Evolutionary conservation across 64 coral and sea anemone genomes (phyloP).

Genomic region (Stylophora pistillata): DNA sequence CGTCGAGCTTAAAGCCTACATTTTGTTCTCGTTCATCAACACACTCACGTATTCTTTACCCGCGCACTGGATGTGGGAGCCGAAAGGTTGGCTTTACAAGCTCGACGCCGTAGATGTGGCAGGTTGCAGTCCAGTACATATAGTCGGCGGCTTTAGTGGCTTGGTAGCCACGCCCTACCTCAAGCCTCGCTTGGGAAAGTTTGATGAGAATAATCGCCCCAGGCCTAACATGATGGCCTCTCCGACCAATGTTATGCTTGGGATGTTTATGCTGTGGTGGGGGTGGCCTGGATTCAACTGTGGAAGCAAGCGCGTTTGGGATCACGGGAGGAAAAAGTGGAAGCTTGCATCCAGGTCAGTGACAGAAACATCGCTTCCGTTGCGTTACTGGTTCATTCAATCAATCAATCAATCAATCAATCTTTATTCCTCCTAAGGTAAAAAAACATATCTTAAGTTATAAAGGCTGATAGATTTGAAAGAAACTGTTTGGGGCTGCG

Average conservation of each 20-base stretch:
- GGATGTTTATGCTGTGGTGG: constrained; percentile 87
- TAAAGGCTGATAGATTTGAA: too few species aligned
- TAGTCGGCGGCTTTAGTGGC: constrained; percentile 55
- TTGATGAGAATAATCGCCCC: constrained; percentile 12
- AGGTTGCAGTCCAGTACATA: constrained; percentile 47
- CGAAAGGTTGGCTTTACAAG: constrained; percentile 30
- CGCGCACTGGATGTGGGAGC: constrained; percentile 52
- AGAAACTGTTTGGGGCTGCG: too few species aligned
- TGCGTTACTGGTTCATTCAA: too few species aligned
- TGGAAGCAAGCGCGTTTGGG: constrained; percentile 81
- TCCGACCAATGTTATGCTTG: constrained; percentile 74
- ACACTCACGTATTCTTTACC: constrained; percentile 40
- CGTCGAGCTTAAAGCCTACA: constrained; percentile 52
- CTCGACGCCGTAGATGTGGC: constrained; percentile 43
- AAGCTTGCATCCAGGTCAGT: constrained; percentile 38
- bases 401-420: too few species aligned
- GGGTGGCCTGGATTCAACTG: constrained; percentile 89
- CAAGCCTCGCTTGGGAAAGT: constrained; percentile 60
- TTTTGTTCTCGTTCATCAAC: constrained; percentile 46
- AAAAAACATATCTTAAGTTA: too few species aligned
- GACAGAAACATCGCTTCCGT: too few species aligned
- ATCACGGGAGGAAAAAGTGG: constrained; percentile 71
- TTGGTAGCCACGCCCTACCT: constrained; percentile 65
- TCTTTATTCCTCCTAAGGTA: too few species aligned
- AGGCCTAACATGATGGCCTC: constrained; percentile 39